Conservation (phyloP, 2,797 vertebrate species). For the Scyliorhinus canicula region DNA sequence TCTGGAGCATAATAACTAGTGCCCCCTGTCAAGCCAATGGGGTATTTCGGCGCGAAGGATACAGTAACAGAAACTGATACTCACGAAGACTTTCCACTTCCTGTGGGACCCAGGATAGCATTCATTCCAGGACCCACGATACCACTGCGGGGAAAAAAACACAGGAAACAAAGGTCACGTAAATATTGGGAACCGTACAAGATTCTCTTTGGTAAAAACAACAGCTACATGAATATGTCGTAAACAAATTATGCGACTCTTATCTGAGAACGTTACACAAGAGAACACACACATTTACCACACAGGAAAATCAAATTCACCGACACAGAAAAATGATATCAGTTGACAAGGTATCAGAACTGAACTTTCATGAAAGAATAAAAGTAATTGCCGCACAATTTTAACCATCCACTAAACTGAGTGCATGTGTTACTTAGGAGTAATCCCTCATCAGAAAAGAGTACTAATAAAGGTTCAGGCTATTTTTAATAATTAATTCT, state of each 20-base stretch:
- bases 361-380: background rate
- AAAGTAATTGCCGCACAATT: background rate
- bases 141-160: conserved; percentile 60
- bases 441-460: background rate
- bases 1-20: background rate
- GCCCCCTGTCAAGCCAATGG: background rate
- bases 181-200: background rate
- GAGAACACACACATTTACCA: background rate
- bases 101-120: conserved; percentile 72
- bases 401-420: background rate
- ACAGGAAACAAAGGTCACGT: conserved; percentile 37
- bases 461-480: background rate
- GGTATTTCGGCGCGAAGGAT: too few species aligned
- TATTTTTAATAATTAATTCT: background rate
- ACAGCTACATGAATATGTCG: background rate
- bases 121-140: conserved; percentile 74
- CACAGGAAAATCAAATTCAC: too few species aligned
- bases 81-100: conserved; percentile 75
- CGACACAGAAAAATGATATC: background rate
- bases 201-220: background rate
- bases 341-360: background rate
- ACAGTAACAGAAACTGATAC: conserved; percentile 47
- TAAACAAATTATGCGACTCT: background rate
- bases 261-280: background rate
- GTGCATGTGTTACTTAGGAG: background rate